A percentile compares a stretch with the other conserved stretches of the same genome.
Conservation (phyloP, 2,888 invertebrate species). For the Watsonalla cultraria region DNA sequence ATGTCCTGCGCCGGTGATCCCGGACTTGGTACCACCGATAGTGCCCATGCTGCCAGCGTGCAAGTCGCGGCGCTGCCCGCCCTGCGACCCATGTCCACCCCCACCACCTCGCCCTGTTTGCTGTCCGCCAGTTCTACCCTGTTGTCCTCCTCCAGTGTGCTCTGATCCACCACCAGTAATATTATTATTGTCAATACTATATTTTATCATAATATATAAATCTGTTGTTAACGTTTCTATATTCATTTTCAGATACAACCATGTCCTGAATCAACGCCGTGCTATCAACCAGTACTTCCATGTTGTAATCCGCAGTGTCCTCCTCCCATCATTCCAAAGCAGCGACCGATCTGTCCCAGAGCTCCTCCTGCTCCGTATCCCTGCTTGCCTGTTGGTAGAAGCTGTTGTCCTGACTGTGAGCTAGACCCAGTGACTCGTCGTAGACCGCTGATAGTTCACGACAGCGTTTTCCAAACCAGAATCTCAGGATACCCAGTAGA, state of each 20-base stretch:
- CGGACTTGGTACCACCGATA: conserved; percentile 61
- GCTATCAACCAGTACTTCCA: conserved; percentile 65
- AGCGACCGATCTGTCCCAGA: conserved; percentile 67
- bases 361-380: conserved; percentile 66
- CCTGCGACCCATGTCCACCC: conserved; percentile 44
- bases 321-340: conserved; percentile 70
- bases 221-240: conserved; percentile 1
- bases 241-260: conserved; percentile 46
- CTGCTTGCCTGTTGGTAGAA: conserved; percentile 66
- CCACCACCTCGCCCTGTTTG: conserved; percentile 54
- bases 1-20: conserved; percentile 60
- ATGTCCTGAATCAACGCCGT: conserved; percentile 61
- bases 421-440: conserved; percentile 78
- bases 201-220: background rate
- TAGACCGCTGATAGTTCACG: conserved; percentile 77
- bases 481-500: conserved; percentile 48
- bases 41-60: conserved; percentile 62
- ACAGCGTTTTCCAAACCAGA: conserved; percentile 65
- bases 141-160: conserved; percentile 62
- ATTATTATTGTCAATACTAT: background rate
- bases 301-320: conserved; percentile 74
- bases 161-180: conserved; percentile 66
- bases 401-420: conserved; percentile 60
- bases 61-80: conserved; percentile 53
- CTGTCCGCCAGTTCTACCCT: conserved; percentile 65